Evolutionary conservation across 2,888 invertebrate species (phyloP), one percentile per base, ranked within the genome.

Genomic region (Zygothrica quintamaculata): DNA sequence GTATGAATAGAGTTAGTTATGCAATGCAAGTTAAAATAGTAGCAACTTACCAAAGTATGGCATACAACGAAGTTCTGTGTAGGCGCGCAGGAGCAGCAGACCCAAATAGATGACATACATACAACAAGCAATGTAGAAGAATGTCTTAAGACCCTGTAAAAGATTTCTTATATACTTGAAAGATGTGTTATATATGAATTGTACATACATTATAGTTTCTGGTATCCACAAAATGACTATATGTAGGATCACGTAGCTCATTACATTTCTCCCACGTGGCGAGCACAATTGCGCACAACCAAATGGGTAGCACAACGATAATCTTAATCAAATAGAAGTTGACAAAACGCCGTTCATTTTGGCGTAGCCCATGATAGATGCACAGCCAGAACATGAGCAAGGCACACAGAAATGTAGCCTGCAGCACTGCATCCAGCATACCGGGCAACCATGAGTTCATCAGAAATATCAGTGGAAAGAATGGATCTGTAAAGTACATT

Each of bases 371-470:
- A 89, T 99, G 99, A 91, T 98, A 99, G 74, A 98, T 94, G 75
- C 97, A 97, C 11, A 99, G 93, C 98, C 99, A 99, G 86, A 98
- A 98, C 87, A 99, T 92, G 74, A 99, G 92, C 58, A 99, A 93
- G 3, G 95, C 94, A 74, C 95, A 95, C 0, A 99, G 92, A 90
- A 99, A 99, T 0, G 96, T 94, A 0, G 96, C 96, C 92, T 99
- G 98, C 75, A 97, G 94, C 39, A 98, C 89, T 0, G 97, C 96
- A 90, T 99, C 98, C 75, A 98, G 89, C 92, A 98, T 95, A n/a
- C 97, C 96, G 0, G 98, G 98, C 57, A 98, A 92, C 94, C 97
- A 96, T 11, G 97, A 96, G 85, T 97, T 95, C 37, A 97, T 92
- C 56, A 99, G 93, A 89, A 99, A 96, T 67, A 95, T 95, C 91